Evolutionary conservation across 2,888 invertebrate species (phyloP), one percentile per base, ranked within the genome.

Genomic region (Endomychus coccineus): DNA sequence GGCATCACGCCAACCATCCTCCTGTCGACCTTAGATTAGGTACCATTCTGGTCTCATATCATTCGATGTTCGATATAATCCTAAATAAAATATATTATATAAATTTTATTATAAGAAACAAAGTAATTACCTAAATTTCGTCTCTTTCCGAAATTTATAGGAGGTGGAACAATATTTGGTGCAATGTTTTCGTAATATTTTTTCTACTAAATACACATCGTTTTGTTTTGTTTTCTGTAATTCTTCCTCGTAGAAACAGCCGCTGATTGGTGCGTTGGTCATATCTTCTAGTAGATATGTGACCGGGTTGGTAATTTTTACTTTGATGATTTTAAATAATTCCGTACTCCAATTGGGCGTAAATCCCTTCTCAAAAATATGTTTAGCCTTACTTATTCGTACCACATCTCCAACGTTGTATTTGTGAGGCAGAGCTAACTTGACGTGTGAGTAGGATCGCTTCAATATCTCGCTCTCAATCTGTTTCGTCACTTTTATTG

Each of bases 181-280:
- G n/a, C n/a, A n/a, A n/a, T n/a, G n/a, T 13, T 34, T 46, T 35
- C 40, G 45, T 36, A 56, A 28, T 23, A 55, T 43, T 43, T 56
- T 58, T 44, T 60, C 57, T 23, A 61, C 46, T 21, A 59, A 38
- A 49, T 56, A 60, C 21, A 56, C 36, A 27, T 58, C 43, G 1
- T 54, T 49, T 45, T 55, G 40, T 34, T 46, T 48, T 3, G 51
- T 52, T 43, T 54, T 55, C 30, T 46, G 48, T n/a, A 60, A 28
- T 51, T 61, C 58, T 36, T 50, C 30, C 42, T 49, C 50, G 43
- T 59, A 61, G 45, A 61, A 61, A 7, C 48, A 44, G 21, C 58
- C 58, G 30, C 52, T 30, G 16, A 44, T 39, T n/a, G 36, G 36
- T 32, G 7, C 17, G 35, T 38, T 39, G 29, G 46, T 39, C 40